phyloP scores from a whole-genome alignment of 2,113 vertebrate genomes.

The Triplophysa rosa region DNA sequence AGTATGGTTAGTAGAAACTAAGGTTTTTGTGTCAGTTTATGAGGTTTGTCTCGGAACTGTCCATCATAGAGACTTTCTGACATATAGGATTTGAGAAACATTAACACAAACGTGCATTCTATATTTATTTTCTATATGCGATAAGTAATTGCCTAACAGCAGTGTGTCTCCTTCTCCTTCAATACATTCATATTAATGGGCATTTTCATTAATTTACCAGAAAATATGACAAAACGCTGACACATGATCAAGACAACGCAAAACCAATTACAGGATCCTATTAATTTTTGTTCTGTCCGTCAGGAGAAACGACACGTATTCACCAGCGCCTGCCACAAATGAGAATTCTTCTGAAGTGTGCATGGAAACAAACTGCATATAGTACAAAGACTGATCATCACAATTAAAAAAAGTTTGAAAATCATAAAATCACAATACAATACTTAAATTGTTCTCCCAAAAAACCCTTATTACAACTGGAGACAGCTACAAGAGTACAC shows the following conservation, averaged over 20 bases:
- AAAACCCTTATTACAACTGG: no score
- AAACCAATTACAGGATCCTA: constrained; percentile 79
- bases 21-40: not conserved
- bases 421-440: not conserved
- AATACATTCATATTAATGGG: constrained; percentile 70
- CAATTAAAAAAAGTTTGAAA: not conserved
- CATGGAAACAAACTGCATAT: not conserved
- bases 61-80: not conserved
- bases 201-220: constrained; percentile 73
- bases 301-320: constrained; percentile 13
- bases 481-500: no score
- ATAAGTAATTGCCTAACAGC: constrained; percentile 63
- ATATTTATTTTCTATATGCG: constrained; percentile 6
- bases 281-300: constrained; percentile 57
- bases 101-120: not conserved
- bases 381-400: not conserved
- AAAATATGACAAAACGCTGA: constrained; percentile 71
- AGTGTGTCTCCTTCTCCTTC: constrained; percentile 68
- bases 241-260: constrained; percentile 71
- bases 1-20: not conserved
- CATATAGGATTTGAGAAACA: not conserved
- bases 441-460: not conserved
- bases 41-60: not conserved
- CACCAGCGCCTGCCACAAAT: constrained; percentile 29
- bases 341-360: not conserved